Percentiles rank a stretch among this genome's conserved stretches.
phyloP scores from a whole-genome alignment of 2,888 invertebrate genomes.

The Agrotis clavis region DNA sequence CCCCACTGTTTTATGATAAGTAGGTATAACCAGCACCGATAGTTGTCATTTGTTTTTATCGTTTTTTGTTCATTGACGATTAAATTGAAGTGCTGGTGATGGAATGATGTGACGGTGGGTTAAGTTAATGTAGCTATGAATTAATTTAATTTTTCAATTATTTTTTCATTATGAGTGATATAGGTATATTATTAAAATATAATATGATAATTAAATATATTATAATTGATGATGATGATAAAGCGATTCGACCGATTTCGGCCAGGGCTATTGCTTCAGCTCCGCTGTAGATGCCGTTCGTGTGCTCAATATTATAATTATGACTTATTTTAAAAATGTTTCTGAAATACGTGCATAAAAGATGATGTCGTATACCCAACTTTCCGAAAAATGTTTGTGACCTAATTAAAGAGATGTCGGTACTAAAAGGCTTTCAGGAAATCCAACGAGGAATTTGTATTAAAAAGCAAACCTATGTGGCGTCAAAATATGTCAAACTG shows the following conservation, averaged over 20 bases:
- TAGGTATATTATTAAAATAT: no score
- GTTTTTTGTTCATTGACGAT: slow-evolving; percentile 52
- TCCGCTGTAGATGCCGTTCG: no score
- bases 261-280: no score
- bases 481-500: background rate
- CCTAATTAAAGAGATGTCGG: background rate
- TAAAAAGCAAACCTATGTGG: background rate
- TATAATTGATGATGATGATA: no score
- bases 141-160: no score
- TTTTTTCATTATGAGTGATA: no score
- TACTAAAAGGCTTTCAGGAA: background rate
- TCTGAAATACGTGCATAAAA: background rate
- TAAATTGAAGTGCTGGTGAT: slow-evolving; percentile 29
- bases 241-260: no score
- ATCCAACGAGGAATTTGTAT: background rate
- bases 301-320: no score
- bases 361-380: background rate
- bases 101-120: background rate
- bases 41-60: slow-evolving; percentile 58
- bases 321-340: background rate
- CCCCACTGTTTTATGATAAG: slow-evolving; percentile 66
- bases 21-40: slow-evolving; percentile 52
- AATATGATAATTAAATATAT: no score
- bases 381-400: no score
- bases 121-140: no score